A percentile compares a stretch with the other conserved stretches of the same genome.
Conservation (phyloP, 2,888 invertebrate species). For the Calameuta pallipes region DNA sequence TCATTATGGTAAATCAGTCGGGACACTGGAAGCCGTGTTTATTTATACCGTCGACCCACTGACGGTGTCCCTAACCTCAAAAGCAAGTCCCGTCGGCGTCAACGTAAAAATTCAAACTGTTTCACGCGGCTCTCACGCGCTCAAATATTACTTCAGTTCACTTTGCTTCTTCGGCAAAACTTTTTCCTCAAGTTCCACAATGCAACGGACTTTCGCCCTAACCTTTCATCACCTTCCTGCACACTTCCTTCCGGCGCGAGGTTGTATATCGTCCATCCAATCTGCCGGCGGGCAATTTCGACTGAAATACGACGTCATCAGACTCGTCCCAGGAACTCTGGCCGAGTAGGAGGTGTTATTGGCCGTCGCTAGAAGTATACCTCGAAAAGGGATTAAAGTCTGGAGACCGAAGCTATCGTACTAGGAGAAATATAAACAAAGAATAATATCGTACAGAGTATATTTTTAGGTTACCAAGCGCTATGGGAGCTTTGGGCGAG, state of each 20-base stretch:
- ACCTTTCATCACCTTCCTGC: constrained; percentile 25
- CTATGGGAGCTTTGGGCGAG: not conserved
- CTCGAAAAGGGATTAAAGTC: not conserved
- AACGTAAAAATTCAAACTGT: not conserved
- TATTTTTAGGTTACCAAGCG: not conserved
- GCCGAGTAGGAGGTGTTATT: constrained; percentile 4
- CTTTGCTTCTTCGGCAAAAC: not conserved
- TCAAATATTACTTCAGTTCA: not conserved
- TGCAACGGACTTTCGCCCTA: not conserved
- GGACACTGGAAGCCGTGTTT: not conserved
- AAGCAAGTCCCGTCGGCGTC: not conserved
- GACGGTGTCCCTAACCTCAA: not conserved
- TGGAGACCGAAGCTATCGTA: not conserved
- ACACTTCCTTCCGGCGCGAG: constrained; percentile 43
- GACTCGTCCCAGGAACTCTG: constrained; percentile 39
- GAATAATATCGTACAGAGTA: not conserved
- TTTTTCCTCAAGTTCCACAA: not conserved
- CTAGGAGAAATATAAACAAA: not conserved
- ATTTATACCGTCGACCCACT: not conserved
- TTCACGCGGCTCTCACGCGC: not conserved
- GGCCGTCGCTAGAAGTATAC: not conserved
- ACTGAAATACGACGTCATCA: constrained; percentile 65
- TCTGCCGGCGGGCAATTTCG: constrained; percentile 64
- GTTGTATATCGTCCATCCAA: constrained; percentile 66
- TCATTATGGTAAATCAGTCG: not conserved